Conservation (phyloP, 1,140 invertebrate genomes). For the Halesus radiatus region DNA sequence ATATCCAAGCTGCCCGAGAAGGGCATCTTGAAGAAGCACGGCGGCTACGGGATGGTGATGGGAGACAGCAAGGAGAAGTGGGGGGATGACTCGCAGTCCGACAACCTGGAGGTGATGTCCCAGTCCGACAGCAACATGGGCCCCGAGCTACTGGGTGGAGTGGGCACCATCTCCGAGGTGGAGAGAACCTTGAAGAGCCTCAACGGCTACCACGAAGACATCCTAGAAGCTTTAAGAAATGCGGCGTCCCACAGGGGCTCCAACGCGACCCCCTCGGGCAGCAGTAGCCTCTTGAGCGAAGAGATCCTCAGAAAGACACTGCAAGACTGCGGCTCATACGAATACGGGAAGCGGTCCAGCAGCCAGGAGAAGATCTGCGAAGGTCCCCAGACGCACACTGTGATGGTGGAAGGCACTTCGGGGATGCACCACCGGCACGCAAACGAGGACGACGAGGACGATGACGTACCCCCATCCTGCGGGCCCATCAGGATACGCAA, state of each 20-base stretch:
- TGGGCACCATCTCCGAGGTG: conserved; percentile 80
- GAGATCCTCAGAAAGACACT: conserved; percentile 76
- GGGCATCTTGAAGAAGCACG: conserved; percentile 90
- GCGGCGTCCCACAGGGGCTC: conserved; percentile 81
- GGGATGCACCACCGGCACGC: conserved; percentile 58
- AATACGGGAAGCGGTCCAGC: conserved; percentile 75
- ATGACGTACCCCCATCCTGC: conserved; percentile 79
- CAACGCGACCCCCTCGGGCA: conserved; percentile 73
- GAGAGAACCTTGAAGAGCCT: conserved; percentile 87
- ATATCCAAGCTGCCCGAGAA: conserved; percentile 86
- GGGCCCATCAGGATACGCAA: conserved; percentile 88
- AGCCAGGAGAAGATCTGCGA: conserved; percentile 80
- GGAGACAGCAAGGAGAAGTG: conserved; percentile 77
- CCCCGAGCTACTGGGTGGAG: conserved; percentile 69
- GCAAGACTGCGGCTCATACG: conserved; percentile 75
- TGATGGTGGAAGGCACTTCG: conserved; percentile 60
- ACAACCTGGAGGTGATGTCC: conserved; percentile 79
- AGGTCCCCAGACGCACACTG: conserved; percentile 65
- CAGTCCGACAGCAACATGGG: conserved; percentile 77
- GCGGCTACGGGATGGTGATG: conserved; percentile 80
- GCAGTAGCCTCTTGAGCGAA: conserved; percentile 73
- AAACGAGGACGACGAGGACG: conserved; percentile 75
- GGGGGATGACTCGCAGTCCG: conserved; percentile 80
- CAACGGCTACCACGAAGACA: conserved; percentile 93
- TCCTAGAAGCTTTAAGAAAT: conserved; percentile 87